Conservation (phyloP, 2,797 vertebrate species). For the Sternotherus odoratus region DNA sequence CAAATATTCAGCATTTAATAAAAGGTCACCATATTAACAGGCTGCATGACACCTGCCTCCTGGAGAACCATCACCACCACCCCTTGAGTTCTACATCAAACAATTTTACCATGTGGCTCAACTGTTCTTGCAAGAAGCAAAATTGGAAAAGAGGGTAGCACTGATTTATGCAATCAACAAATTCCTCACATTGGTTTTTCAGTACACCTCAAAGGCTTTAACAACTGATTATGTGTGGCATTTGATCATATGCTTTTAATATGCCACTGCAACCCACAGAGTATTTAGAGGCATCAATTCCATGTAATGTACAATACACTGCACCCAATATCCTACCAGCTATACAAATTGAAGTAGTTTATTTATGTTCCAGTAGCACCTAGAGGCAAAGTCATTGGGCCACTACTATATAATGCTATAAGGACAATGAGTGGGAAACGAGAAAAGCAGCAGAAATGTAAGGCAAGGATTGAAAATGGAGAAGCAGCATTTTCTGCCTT, state of each 20-base stretch:
- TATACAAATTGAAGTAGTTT: conserved; percentile 13
- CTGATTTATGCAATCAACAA: neutral
- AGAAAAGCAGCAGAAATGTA: neutral
- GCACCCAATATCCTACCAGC: neutral
- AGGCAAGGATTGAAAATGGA: neutral
- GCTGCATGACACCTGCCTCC: conserved; percentile 76
- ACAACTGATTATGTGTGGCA: neutral
- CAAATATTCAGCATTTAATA: conserved; percentile 74
- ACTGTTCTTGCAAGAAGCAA: neutral
- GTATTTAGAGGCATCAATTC: neutral
- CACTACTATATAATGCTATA: neutral
- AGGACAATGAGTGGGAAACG: neutral
- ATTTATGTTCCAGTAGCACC: neutral
- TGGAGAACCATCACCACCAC: conserved; percentile 43
- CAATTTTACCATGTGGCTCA: conserved; percentile 35
- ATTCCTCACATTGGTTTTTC: neutral
- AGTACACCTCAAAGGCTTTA: neutral
- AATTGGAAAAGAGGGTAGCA: neutral
- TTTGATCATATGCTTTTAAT: neutral
- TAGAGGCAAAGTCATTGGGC: neutral
- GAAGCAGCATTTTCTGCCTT: no score
- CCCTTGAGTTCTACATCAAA: conserved; percentile 64
- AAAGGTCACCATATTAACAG: conserved; percentile 70
- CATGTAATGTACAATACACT: neutral
- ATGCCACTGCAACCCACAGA: neutral